Evolutionary conservation across 53 echinoderm and acorn worm species (phyloP), one percentile per base, ranked within the genome.

Genomic region (Echinarachnius parma): DNA sequence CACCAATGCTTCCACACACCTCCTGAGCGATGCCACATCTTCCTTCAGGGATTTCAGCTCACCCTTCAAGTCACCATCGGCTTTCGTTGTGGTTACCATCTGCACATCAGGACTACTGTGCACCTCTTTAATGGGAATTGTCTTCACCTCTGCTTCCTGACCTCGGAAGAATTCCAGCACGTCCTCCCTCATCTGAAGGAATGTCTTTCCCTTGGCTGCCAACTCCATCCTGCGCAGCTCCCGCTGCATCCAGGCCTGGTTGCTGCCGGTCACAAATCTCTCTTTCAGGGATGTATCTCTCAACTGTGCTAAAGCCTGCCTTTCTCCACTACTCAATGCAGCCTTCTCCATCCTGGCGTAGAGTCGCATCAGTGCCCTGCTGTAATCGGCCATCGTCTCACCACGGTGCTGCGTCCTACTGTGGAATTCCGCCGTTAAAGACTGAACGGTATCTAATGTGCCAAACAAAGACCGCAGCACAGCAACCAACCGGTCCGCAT

Each of bases 221-320:
- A 66, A 16, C 21, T 79, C 66, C 4, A 79, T 68, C 11, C 80
- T 11, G 4, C 66, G 39, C 20, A 79, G 46, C 28, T 79, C 80
- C 15, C 67, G 19, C 18, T 49, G 66, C 31, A 79, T 53, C 67
- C 67, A 79, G 0, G 68, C 7, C n/a, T 79, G 50, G 2, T 63
- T 53, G 21, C 28, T 53, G 8, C 78, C 78, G 9, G 21, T 21
- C 9, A 28, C 14, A 21, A 79, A 79, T 32, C 44, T 30, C 15
- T 59, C 27, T 10, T 35, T 39, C 1, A 79, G 29, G 15, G 66
- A 18, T 20, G 24, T 39, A 14, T 79, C 79, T 25, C 66, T 11
- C 23, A 79, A 22, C 28, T 67, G 55, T 13, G 52, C 30, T 1
- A 68, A 49, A 3, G 80, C 67, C 3, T 54, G 34, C 0, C 16